Base-by-base conservation (phyloP, 1,140 invertebrate species). In the Phenacoccus solenopsis region DNA sequence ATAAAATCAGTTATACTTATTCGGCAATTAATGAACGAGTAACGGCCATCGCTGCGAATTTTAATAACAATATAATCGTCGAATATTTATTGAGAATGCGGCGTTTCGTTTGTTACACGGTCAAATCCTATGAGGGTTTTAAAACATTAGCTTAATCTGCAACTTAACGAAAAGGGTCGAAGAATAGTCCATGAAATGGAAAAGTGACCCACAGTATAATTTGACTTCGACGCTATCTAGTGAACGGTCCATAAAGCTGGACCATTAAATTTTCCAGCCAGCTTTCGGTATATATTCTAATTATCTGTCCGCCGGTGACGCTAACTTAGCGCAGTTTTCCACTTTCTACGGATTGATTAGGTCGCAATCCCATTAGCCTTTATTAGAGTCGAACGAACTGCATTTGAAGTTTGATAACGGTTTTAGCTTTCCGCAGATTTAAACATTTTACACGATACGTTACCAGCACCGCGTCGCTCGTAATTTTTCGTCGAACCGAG, bases 51-150 rank as follows among this genome's bases (percentile, higher is more conserved):
- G 38, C 20, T 49, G 38, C 20, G 38, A 49, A 49, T 49, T 49
- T 49, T 49, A 49, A 49, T 49, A 49, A 49, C 38, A 49, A 49
- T 49, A 49, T 49, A 49, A 49, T 49, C 38, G 38, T 49, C 38
- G 38, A 49, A 49, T 49, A n/a, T 49, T 49, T 49, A 49, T 49
- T 49, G 38, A 49, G 38, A 49, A 49, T 49, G 20, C 38, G 38
- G 38, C 38, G 20, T 49, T 49, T 49, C 38, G 16, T 49, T 49
- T 49, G 38, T 49, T 49, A 49, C 38, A 10, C 38, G 20, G n/a
- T n/a, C n/a, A 49, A 49, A 16, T n/a, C 38, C 38, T n/a, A 49
- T 49, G 20, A 49, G 38, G 38, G 38, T 49, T 49, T 49, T 49
- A 49, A 49, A 49, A 49, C 16, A n/a, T 49, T 49, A 49, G 16